Evolutionary conservation across 2,888 invertebrate species (phyloP).

Genomic region (Junonia oenone): DNA sequence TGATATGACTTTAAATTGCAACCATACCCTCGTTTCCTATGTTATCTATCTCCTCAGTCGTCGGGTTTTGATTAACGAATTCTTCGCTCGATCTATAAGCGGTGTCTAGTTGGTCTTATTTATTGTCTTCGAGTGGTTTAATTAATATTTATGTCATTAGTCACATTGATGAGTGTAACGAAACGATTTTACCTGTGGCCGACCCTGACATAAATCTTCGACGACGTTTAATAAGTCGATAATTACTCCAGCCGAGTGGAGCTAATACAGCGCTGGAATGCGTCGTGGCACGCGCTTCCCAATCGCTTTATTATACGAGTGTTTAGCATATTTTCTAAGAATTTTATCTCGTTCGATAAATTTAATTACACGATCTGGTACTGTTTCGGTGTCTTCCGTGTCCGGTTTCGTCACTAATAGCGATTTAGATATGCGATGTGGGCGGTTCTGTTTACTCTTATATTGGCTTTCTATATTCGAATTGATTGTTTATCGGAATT

Average conservation of each 20-base stretch:
- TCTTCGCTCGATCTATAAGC: neutral
- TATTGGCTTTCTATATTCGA: conserved; percentile 35
- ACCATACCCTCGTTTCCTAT: conserved; percentile 7
- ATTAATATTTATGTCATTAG: conserved; percentile 40
- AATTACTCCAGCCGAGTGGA: conserved; percentile 48
- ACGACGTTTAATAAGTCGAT: conserved; percentile 58
- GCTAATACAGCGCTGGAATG: conserved; percentile 40
- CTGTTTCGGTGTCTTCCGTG: conserved; percentile 56
- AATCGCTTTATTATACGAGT: conserved; percentile 64
- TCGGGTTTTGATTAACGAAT: neutral
- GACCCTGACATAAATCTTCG: conserved; percentile 51
- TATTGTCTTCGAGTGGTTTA: conserved; percentile 28
- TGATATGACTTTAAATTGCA: conserved; percentile 24
- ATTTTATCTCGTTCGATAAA: conserved; percentile 54
- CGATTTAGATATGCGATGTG: conserved; percentile 52
- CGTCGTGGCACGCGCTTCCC: conserved; percentile 57
- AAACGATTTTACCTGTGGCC: conserved; percentile 36
- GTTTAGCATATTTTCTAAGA: conserved; percentile 55
- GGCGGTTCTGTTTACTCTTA: conserved; percentile 47
- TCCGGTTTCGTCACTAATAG: conserved; percentile 42
- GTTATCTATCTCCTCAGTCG: conserved; percentile 7
- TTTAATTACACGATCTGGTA: conserved; percentile 62
- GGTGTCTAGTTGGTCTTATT: conserved; percentile 3
- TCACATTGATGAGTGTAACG: conserved; percentile 42
- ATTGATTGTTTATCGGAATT: conserved; percentile 35